Conservation (phyloP, 1,140 invertebrate genomes). For the Delia radicum region DNA sequence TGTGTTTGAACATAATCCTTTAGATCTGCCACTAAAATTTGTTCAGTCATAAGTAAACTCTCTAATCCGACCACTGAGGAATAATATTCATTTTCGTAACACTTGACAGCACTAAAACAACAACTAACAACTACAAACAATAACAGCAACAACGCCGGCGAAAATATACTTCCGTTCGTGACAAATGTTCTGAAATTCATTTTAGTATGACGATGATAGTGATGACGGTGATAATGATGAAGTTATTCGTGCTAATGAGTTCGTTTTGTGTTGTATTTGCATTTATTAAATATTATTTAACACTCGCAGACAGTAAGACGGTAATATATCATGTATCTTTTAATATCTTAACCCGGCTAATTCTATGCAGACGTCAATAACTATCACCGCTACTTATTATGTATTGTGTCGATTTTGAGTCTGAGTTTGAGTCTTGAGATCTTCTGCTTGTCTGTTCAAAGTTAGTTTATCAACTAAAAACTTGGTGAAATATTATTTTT, state of each 20-base stretch:
- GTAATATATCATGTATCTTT: too few species aligned
- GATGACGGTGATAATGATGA: neutral
- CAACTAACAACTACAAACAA: neutral
- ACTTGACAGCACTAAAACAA: neutral
- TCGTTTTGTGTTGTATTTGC: neutral
- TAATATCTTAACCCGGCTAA: too few species aligned
- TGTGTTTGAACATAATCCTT: slow-evolving; percentile 77
- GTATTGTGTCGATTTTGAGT: neutral
- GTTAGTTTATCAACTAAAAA: slow-evolving; percentile 1
- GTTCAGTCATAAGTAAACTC: slow-evolving; percentile 81
- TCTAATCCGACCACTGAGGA: slow-evolving; percentile 88
- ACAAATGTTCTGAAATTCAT: neutral
- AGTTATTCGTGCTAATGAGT: neutral
- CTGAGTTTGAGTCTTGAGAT: neutral
- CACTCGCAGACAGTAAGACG: too few species aligned
- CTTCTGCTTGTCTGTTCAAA: slow-evolving; percentile 1
- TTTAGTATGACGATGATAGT: neutral
- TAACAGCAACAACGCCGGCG: neutral
- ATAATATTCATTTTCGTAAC: slow-evolving; percentile 65
- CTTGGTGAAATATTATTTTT: neutral
- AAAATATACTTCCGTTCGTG: neutral
- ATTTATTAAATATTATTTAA: neutral
- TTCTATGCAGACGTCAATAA: too few species aligned
- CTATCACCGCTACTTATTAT: too few species aligned
- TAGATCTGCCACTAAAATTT: slow-evolving; percentile 76